Percentiles rank a stretch among this genome's conserved stretches.
phyloP scores from a whole-genome alignment of 2,888 invertebrate species.

The Lasioglossum marginatum region DNA sequence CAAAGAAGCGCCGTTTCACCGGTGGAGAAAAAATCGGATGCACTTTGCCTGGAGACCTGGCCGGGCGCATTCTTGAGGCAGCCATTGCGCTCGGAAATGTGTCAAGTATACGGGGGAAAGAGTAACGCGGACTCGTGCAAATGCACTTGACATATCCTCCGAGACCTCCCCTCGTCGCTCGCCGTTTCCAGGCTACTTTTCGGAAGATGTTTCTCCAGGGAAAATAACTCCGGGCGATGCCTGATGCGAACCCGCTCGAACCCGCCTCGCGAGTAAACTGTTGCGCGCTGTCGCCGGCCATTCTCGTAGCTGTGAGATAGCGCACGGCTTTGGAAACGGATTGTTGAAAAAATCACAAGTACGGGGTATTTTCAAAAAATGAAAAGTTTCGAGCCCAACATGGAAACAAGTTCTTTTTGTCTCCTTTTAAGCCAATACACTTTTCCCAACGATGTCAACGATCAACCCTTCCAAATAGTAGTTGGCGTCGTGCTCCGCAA shows the following conservation, averaged over 20 bases:
- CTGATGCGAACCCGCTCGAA: not conserved
- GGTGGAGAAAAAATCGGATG: slow-evolving; percentile 28
- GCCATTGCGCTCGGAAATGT: slow-evolving; percentile 11
- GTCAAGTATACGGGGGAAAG: slow-evolving; percentile 22
- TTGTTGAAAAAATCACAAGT: too few species aligned
- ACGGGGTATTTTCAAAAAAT: too few species aligned
- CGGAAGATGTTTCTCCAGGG: not conserved
- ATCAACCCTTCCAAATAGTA: too few species aligned
- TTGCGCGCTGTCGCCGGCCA: not conserved
- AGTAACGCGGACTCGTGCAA: slow-evolving; percentile 14
- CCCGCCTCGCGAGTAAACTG: not conserved
- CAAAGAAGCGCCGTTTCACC: slow-evolving; percentile 23
- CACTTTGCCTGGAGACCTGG: not conserved
- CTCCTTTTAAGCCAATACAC: too few species aligned
- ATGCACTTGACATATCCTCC: slow-evolving; percentile 1
- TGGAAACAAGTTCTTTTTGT: too few species aligned
- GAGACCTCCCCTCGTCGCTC: not conserved
- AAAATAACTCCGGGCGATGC: not conserved
- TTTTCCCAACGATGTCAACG: too few species aligned
- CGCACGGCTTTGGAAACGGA: not conserved
- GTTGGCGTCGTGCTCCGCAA: too few species aligned
- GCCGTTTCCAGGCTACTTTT: slow-evolving; percentile 7
- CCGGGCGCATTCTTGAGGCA: slow-evolving; percentile 15
- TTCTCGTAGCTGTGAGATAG: not conserved
- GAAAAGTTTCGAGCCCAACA: too few species aligned